These are phyloP conservation scores for Rafetus swinhoei DNA, from an alignment of 2,113 vertebrate species.

Conservation along the genomic window DNA sequence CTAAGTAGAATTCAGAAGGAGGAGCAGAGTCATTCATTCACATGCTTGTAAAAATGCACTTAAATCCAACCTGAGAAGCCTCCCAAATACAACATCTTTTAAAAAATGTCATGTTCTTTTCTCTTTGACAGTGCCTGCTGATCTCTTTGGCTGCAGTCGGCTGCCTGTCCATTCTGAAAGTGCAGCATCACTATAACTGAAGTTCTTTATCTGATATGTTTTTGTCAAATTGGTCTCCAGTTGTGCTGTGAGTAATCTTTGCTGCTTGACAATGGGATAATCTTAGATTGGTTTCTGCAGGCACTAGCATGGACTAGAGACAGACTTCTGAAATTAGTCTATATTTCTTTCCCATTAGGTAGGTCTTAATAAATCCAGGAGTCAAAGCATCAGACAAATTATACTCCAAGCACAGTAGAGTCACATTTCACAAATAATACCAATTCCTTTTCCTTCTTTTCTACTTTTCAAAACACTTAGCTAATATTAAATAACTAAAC, in stretches of 20 bases:
- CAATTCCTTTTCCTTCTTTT: not conserved
- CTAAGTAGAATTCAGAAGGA: not conserved
- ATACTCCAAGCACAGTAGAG: not conserved
- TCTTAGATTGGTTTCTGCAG: not conserved
- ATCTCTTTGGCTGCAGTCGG: not conserved
- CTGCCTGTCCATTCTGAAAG: not conserved
- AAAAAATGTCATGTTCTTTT: not conserved
- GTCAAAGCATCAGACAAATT: not conserved
- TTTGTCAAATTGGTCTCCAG: not conserved
- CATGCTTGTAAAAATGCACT: no score
- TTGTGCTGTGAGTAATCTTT: not conserved
- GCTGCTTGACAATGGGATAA: not conserved
- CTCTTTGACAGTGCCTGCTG: not conserved
- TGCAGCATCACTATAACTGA: not conserved
- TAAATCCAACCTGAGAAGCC: not conserved
- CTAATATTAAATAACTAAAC: not conserved
- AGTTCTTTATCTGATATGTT: not conserved
- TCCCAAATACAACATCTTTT: not conserved
- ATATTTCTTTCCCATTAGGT: not conserved
- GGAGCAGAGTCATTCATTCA: not conserved
- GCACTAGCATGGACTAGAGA: not conserved
- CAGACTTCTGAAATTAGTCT: not conserved
- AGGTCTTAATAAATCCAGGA: not conserved
- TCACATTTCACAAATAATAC: not conserved
- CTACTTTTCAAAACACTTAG: not conserved